A percentile compares a stretch with the other conserved stretches of the same genome.
Conservation (phyloP, 2,888 invertebrate species). For the Pegoplata infirma region DNA sequence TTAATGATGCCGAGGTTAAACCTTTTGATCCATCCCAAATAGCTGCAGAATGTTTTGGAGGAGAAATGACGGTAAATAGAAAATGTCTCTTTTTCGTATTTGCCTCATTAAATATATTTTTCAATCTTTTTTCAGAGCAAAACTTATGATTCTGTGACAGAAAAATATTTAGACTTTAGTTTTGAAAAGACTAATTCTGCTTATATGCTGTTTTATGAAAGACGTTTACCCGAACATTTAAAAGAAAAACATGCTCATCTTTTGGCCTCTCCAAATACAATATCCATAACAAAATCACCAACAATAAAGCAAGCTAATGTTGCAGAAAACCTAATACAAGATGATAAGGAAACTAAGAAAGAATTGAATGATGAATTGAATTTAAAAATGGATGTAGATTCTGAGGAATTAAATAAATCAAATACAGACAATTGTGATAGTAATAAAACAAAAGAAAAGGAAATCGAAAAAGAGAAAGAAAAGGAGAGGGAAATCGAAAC, state of each 20-base stretch:
- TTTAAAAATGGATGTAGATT: slow-evolving; percentile 55
- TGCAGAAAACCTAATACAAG: neutral
- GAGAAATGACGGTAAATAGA: slow-evolving; percentile 91
- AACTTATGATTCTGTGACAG: slow-evolving; percentile 96
- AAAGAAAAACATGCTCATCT: slow-evolving; percentile 75
- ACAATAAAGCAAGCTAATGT: neutral
- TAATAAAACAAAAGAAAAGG: slow-evolving; percentile 47
- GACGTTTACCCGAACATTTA: slow-evolving; percentile 80
- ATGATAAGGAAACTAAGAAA: slow-evolving; percentile 17
- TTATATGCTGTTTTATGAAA: slow-evolving; percentile 97
- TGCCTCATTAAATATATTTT: too few species aligned
- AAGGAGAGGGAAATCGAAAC: slow-evolving; percentile 35
- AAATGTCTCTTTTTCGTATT: neutral
- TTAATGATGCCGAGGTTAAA: slow-evolving; percentile 96
- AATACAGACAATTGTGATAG: slow-evolving; percentile 61
- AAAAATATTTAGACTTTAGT: slow-evolving; percentile 98
- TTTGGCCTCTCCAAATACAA: slow-evolving; percentile 66
- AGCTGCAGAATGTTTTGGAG: slow-evolving; percentile 97
- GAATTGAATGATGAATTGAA: slow-evolving; percentile 12
- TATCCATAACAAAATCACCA: slow-evolving; percentile 15
- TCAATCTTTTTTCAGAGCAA: slow-evolving; percentile 83
- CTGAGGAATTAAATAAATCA: slow-evolving; percentile 29
- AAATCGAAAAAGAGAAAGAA: slow-evolving; percentile 46
- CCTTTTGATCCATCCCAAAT: slow-evolving; percentile 96
- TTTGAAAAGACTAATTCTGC: slow-evolving; percentile 99